Conservation (phyloP, 2,888 invertebrate genomes). For the Halictus quadricinctus region DNA sequence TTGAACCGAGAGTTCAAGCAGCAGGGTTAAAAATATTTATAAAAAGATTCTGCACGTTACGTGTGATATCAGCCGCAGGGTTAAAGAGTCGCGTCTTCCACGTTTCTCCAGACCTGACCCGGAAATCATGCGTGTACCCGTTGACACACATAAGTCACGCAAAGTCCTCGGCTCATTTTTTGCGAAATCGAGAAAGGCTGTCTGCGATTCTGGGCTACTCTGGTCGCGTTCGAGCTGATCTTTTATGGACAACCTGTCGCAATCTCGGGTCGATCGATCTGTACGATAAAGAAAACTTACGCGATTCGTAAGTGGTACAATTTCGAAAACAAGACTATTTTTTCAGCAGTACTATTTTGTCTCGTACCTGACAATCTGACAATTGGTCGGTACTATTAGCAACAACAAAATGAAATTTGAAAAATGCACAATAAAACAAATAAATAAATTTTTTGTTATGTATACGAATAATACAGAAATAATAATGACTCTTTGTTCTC, state of each 20-base stretch:
- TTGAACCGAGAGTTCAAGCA: no score
- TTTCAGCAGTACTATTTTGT: not conserved
- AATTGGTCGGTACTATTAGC: no score
- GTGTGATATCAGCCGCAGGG: not conserved
- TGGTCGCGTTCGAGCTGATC: conserved; percentile 2
- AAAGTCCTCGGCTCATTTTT: not conserved
- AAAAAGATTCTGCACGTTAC: no score
- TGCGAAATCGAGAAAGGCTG: conserved; percentile 3
- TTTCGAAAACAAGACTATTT: not conserved
- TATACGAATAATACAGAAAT: no score
- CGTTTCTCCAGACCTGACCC: not conserved
- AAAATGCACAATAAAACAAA: no score
- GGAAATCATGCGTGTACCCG: conserved; percentile 18
- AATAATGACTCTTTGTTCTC: no score
- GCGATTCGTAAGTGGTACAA: not conserved
- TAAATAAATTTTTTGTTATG: no score
- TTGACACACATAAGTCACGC: conserved; percentile 30
- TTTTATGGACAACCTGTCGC: conserved; percentile 20
- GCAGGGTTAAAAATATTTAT: no score
- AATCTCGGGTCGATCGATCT: conserved; percentile 14
- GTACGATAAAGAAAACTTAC: not conserved
- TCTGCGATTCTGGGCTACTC: not conserved
- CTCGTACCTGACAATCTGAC: no score
- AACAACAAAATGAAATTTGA: no score
- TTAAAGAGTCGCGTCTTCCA: not conserved